Evolutionary conservation across 2,113 vertebrate genomes (phyloP).

Genomic region (Sander lucioperca): DNA sequence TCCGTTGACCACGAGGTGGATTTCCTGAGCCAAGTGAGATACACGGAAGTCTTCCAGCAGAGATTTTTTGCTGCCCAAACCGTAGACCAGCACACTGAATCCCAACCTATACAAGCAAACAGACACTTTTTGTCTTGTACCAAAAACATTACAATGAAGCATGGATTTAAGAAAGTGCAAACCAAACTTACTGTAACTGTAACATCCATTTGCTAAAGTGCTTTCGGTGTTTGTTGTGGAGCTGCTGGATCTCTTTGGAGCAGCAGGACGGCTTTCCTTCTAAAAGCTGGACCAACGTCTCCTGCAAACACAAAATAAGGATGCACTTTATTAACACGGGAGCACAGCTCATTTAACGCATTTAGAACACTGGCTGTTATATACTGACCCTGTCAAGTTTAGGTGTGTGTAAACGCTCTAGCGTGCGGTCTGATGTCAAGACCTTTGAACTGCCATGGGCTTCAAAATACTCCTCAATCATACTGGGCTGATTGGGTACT

Average conservation of each 20-base stretch:
- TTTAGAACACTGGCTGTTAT: background rate
- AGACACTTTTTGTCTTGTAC: slow-evolving; percentile 41
- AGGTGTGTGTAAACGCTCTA: slow-evolving; percentile 90
- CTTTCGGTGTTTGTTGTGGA: slow-evolving; percentile 87
- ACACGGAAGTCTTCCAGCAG: slow-evolving; percentile 93
- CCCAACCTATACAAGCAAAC: slow-evolving; percentile 84
- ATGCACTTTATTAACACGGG: background rate
- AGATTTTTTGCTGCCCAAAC: slow-evolving; percentile 94
- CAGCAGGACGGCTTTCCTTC: slow-evolving; percentile 86
- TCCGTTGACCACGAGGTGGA: slow-evolving; percentile 95
- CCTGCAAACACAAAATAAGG: slow-evolving; percentile 77
- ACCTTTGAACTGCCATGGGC: slow-evolving; percentile 97
- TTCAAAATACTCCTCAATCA: slow-evolving; percentile 97
- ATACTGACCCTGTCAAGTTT: slow-evolving; percentile 90
- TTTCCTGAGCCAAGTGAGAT: slow-evolving; percentile 85
- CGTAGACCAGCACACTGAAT: slow-evolving; percentile 94
- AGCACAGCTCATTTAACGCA: background rate
- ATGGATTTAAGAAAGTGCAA: background rate
- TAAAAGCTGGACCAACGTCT: slow-evolving; percentile 88
- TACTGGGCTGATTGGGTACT: slow-evolving; percentile 75
- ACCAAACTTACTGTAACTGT: slow-evolving; percentile 89
- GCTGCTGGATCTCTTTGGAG: slow-evolving; percentile 87
- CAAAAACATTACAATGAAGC: background rate
- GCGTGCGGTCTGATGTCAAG: slow-evolving; percentile 93
- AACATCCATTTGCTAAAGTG: slow-evolving; percentile 97